phyloP scores from a whole-genome alignment of 2,797 vertebrate genomes.

The Chlorospingus flavigularis region DNA sequence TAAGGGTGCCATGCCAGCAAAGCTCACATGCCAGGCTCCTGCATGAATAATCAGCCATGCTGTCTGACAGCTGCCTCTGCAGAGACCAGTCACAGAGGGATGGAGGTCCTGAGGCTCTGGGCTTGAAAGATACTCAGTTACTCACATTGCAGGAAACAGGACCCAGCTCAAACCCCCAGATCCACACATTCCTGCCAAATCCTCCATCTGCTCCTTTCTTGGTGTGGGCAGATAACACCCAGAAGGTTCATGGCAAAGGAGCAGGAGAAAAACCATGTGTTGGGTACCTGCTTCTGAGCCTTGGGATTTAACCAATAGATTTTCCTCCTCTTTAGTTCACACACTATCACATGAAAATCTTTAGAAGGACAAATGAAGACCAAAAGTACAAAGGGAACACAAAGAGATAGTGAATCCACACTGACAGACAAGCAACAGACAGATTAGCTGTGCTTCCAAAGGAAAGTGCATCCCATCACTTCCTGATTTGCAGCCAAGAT shows the following conservation, averaged over 20 bases:
- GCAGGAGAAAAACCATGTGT: not conserved
- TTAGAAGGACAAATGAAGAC: not conserved
- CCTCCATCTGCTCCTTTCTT: not conserved
- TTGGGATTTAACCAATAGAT: not conserved
- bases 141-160: not conserved
- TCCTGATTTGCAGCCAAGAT: conserved; percentile 8
- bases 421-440: not conserved
- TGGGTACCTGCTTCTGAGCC: not conserved
- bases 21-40: not conserved
- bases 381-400: not conserved
- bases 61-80: not conserved
- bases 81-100: not conserved
- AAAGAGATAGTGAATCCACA: not conserved
- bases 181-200: not conserved
- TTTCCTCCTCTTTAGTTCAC: not conserved
- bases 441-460: conserved; percentile 5
- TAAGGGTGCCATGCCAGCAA: not conserved
- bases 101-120: not conserved
- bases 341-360: not conserved
- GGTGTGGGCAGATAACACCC: not conserved
- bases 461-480: not conserved
- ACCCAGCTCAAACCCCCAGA: not conserved
- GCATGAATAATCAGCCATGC: not conserved
- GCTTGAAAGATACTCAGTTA: not conserved
- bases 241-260: not conserved